Percentiles rank a stretch among this genome's conserved stretches.
Conservation (phyloP, 1,140 invertebrate genomes). For the Drosophila pachea region DNA sequence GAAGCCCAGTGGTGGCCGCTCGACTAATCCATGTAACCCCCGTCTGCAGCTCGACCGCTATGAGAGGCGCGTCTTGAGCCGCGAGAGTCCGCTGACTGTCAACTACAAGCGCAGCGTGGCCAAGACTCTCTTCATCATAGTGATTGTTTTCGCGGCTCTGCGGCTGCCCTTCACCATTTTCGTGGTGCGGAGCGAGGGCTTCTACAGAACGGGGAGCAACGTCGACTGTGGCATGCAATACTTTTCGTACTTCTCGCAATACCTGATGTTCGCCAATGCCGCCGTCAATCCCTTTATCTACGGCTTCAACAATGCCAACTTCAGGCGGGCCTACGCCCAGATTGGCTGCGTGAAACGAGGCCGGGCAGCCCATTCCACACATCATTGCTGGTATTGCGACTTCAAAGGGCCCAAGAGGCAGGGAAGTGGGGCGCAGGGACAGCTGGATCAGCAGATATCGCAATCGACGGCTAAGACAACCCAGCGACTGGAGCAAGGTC, state of each 20-base stretch:
- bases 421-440: neutral
- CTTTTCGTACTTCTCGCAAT: conserved; percentile 84
- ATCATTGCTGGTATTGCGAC: conserved; percentile 55
- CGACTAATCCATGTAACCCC: neutral
- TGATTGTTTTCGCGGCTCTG: conserved; percentile 84
- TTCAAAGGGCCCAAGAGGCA: conserved; percentile 39
- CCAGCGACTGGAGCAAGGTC: conserved; percentile 14
- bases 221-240: conserved; percentile 80
- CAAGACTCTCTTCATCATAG: conserved; percentile 85
- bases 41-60: conserved; percentile 80
- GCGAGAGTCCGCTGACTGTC: conserved; percentile 81
- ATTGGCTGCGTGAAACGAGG: conserved; percentile 51
- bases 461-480: conserved; percentile 11
- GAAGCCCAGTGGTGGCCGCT: too few relatives aligned
- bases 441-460: conserved; percentile 7
- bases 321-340: conserved; percentile 81
- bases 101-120: conserved; percentile 84
- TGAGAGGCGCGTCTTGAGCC: conserved; percentile 80
- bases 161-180: conserved; percentile 85
- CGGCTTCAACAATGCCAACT: conserved; percentile 85
- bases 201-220: conserved; percentile 63
- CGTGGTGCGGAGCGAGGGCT: conserved; percentile 82
- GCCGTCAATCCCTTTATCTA: conserved; percentile 88
- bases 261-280: conserved; percentile 84
- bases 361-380: neutral